Base-by-base conservation (phyloP, 2,797 vertebrate species). In the Eulemur coronatus region DNA sequence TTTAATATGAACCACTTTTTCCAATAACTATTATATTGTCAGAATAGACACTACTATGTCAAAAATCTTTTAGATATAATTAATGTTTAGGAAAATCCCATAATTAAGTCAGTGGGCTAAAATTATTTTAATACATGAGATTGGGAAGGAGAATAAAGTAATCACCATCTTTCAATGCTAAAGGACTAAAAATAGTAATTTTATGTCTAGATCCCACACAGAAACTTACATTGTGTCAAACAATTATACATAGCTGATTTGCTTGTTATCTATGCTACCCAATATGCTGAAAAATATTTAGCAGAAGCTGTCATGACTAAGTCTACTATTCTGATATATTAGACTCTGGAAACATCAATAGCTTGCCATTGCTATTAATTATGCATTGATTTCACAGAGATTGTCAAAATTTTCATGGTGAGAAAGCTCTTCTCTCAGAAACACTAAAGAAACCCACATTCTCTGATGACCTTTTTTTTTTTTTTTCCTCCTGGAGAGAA, bases 251-350 rank as follows among this genome's bases (percentile, higher is more conserved):
- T 2, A 85, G 17, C 38, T 91, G 41, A 92, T 70, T 65, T 86
- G 5, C 30, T 94, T 94, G 17, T 92, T 95, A 43, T 35, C 50
- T 73, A 59, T 82, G 67, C 12, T 70, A 70, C 13, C 9, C 41
- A 85, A 75, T 92, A 55, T 46, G 41, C 7, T 72, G 18, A 43
- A 57, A 94, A 89, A 73, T 89, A 84, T 92, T 95, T 69, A 79
- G 18, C 67, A 84, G 35, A 75, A 85, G 12, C 28, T 95, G 43
- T n/a, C 75, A 73, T 28, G 30, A 22, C 15, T 52, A 89, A 72
- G 30, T 89, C 43, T 96, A 63, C 70, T 84, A 67, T 96, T 90
- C n/a, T 93, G 94, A 73, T 79, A 57, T 75, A 86, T 46, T 89
- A 91, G 50, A 78, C 2, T 17, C 17, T 84, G 14, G 38, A 85